These are phyloP conservation scores for Dicranocentrus wangi DNA, from an alignment of 2,888 invertebrate genomes.

Conservation along the genomic window DNA sequence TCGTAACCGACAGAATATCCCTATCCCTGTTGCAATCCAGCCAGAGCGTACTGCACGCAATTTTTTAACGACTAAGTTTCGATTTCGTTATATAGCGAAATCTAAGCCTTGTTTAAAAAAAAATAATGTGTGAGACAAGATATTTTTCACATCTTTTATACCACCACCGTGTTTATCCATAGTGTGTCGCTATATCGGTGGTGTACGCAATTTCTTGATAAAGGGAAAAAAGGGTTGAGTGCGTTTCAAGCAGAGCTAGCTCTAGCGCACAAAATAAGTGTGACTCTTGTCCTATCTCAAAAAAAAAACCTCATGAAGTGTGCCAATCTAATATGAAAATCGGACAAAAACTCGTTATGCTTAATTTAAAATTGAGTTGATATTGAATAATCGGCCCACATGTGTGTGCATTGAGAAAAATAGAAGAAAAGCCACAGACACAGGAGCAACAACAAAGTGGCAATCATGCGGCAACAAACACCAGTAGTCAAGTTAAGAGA, in stretches of 20 bases:
- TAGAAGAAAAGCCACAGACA: slow-evolving; percentile 6
- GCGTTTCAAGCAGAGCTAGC: not conserved
- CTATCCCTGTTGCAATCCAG: slow-evolving; percentile 25
- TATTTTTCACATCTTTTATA: too few species aligned
- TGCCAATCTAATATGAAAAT: slow-evolving; percentile 33
- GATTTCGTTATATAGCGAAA: slow-evolving; percentile 6
- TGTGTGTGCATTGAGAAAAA: slow-evolving; percentile 8
- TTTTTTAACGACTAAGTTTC: slow-evolving; percentile 15
- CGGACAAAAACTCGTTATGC: slow-evolving; percentile 46
- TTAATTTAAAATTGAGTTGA: slow-evolving; percentile 48
- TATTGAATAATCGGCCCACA: slow-evolving; percentile 50
- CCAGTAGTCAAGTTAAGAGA: not conserved
- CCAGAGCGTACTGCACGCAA: slow-evolving; percentile 24
- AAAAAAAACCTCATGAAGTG: slow-evolving; percentile 9
- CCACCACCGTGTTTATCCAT: too few species aligned
- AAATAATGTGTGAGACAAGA: too few species aligned
- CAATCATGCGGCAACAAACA: slow-evolving; percentile 35
- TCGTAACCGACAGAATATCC: slow-evolving; percentile 12
- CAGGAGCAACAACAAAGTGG: not conserved
- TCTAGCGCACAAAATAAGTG: not conserved
- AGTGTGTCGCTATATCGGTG: not conserved
- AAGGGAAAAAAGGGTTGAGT: slow-evolving; percentile 11
- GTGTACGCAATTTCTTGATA: slow-evolving; percentile 18
- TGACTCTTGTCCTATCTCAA: slow-evolving; percentile 20
- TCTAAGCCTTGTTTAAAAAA: not conserved